phyloP scores from a whole-genome alignment of 2,888 invertebrate genomes.

The Alcis repandata region DNA sequence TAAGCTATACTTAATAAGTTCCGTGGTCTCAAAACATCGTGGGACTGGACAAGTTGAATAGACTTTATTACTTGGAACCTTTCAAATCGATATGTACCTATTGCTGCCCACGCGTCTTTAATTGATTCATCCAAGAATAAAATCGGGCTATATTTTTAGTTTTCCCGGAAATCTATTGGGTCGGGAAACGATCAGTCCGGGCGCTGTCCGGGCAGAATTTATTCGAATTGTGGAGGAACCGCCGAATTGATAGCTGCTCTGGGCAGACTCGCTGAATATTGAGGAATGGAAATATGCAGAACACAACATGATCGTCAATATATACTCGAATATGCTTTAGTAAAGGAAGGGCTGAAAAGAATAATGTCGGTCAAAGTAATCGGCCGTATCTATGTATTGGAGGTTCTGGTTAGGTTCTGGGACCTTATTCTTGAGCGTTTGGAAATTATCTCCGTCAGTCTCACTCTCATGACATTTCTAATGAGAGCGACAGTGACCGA shows the following conservation, averaged over 20 bases:
- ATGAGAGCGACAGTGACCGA: too few relatives aligned
- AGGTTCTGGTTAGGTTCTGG: too few relatives aligned
- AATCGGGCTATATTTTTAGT: slow-evolving; percentile 41
- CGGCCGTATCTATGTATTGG: too few relatives aligned
- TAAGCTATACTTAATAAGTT: too few relatives aligned
- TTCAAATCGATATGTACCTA: background rate
- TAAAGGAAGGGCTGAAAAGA: background rate
- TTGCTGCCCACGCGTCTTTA: background rate
- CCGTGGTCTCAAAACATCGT: too few relatives aligned
- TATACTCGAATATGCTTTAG: background rate
- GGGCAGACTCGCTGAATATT: slow-evolving; percentile 19
- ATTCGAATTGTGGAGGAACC: slow-evolving; percentile 40
- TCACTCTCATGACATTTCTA: too few relatives aligned
- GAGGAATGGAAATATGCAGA: slow-evolving; percentile 6
- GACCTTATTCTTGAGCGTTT: too few relatives aligned
- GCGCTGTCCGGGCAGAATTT: slow-evolving; percentile 41
- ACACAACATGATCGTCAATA: slow-evolving; percentile 1
- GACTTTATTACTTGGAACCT: too few relatives aligned
- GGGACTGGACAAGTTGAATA: too few relatives aligned
- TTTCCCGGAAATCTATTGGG: slow-evolving; percentile 44
- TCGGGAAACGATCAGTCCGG: slow-evolving; percentile 43
- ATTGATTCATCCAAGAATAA: slow-evolving; percentile 5
- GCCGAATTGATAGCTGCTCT: slow-evolving; percentile 42
- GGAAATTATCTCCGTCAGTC: too few relatives aligned
- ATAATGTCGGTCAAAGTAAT: background rate